These are phyloP conservation scores for Syritta pipiens DNA, from an alignment of 2,888 invertebrate species.

Conservation along the genomic window DNA sequence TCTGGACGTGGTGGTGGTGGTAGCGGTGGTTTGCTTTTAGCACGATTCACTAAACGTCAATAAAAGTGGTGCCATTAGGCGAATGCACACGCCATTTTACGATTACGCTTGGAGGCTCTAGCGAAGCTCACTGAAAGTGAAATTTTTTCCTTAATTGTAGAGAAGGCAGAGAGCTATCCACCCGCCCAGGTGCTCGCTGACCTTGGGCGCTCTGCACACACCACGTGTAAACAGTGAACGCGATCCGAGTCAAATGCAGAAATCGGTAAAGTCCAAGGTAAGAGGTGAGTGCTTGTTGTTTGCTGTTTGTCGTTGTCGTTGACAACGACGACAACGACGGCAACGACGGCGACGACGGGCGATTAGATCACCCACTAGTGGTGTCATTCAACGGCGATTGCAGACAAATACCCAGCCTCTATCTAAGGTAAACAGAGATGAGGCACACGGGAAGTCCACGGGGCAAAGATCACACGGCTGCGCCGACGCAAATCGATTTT, in stretches of 20 bases:
- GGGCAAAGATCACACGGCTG: slow-evolving; percentile 6
- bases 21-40: not conserved
- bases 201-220: slow-evolving; percentile 22
- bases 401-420: not conserved
- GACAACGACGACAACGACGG: no score
- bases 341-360: no score
- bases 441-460: slow-evolving; percentile 32
- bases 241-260: slow-evolving; percentile 16
- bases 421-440: slow-evolving; percentile 28
- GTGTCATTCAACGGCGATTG: slow-evolving; percentile 32
- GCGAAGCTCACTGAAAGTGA: slow-evolving; percentile 14
- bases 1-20: slow-evolving; percentile 9
- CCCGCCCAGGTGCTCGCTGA: no score
- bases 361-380: slow-evolving; percentile 62
- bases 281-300: not conserved
- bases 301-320: slow-evolving; percentile 3
- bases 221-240: not conserved
- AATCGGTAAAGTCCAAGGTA: slow-evolving; percentile 25
- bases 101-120: slow-evolving; percentile 1
- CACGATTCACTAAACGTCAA: slow-evolving; percentile 39
- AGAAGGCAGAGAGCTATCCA: slow-evolving; percentile 5
- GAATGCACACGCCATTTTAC: slow-evolving; percentile 38
- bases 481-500: slow-evolving; percentile 43
- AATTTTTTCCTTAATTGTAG: not conserved
- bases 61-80: slow-evolving; percentile 15